Base-by-base conservation (phyloP, 2,888 invertebrate genomes). In the Dascillus cervinus region DNA sequence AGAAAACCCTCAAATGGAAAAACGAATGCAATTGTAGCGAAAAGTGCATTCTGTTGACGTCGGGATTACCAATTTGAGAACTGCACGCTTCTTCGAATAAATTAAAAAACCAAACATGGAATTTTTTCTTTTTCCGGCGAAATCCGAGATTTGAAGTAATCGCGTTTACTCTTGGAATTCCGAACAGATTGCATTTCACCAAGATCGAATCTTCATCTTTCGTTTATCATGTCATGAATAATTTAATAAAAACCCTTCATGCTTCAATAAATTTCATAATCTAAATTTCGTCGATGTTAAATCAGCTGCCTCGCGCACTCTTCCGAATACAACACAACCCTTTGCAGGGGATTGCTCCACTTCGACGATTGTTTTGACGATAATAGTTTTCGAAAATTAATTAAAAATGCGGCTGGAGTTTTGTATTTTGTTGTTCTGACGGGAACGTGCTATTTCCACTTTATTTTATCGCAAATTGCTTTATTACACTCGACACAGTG, bases 161-260 rank as follows among this genome's bases (percentile, higher is more conserved):
- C 28, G 21, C 28, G 28, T 28, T 28, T 28, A 21, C 28, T 21
- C 21, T 28, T 20, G 28, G 21, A 28, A 21, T 28, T 28, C 21
- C 13, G 28, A 28, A 20, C 28, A 28, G 28, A 28, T 28, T 28
- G 20, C 21, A 13, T 10, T 27, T 19, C 11, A 8, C 17, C n/a
- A 6, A 13, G 27, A 19, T n/a, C 21, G 13, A 19, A 10, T 20
- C 21, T 20, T 20, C 21, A 28, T 21, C 28, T 12, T 19, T 11
- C 19, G 19, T 21, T 28, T 28, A 21, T 28, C 19, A 21, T 21
- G 28, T 28, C 28, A 28, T 28, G 28, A 20, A 28, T 28, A 28
- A 21, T 28, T 28, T 28, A 28, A 21, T n/a, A n/a, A n/a, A n/a
- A n/a, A 20, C 12, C 13, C 6, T 21, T 28, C 28, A 21, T 20